Conservation (phyloP, 2,888 invertebrate genomes). For the Deilephila elpenor region DNA sequence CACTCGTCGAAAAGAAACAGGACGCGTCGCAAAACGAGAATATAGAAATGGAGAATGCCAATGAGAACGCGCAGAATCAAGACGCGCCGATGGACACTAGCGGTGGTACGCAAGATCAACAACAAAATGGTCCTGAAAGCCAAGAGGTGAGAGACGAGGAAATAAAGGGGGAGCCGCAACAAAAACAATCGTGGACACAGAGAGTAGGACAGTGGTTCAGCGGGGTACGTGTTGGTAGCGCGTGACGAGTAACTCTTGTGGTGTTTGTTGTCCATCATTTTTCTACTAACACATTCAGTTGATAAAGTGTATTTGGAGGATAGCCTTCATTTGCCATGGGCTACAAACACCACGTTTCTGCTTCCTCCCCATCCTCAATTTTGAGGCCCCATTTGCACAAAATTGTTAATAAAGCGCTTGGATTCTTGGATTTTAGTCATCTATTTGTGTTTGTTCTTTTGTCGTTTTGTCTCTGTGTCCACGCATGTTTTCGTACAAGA, state of each 20-base stretch:
- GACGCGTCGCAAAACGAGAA: constrained; percentile 72
- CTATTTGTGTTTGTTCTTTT: constrained; percentile 57
- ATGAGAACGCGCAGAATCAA: constrained; percentile 71
- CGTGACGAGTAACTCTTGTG: constrained; percentile 63
- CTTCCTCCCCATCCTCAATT: constrained; percentile 71
- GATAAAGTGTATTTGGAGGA: constrained; percentile 38
- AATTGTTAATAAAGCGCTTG: constrained; percentile 61
- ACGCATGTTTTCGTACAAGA: constrained; percentile 78
- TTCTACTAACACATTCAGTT: constrained; percentile 20
- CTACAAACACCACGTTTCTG: constrained; percentile 73
- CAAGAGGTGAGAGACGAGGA: constrained; percentile 82
- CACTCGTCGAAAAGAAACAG: constrained; percentile 90
- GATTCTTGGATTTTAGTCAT: constrained; percentile 56
- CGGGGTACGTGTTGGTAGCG: constrained; percentile 87
- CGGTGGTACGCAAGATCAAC: constrained; percentile 75
- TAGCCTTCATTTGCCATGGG: constrained; percentile 49
- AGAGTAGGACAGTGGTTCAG: constrained; percentile 89
- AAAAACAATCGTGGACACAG: constrained; percentile 88
- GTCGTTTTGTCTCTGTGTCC: constrained; percentile 78
- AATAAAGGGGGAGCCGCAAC: constrained; percentile 74
- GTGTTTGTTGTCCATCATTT: constrained; percentile 66
- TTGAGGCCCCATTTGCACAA: constrained; percentile 82
- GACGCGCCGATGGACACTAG: constrained; percentile 81
- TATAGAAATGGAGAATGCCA: constrained; percentile 77
- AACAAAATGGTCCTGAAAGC: constrained; percentile 73